Base-by-base conservation (phyloP, 2,888 invertebrate species). In the Heterodera filipjevi region DNA sequence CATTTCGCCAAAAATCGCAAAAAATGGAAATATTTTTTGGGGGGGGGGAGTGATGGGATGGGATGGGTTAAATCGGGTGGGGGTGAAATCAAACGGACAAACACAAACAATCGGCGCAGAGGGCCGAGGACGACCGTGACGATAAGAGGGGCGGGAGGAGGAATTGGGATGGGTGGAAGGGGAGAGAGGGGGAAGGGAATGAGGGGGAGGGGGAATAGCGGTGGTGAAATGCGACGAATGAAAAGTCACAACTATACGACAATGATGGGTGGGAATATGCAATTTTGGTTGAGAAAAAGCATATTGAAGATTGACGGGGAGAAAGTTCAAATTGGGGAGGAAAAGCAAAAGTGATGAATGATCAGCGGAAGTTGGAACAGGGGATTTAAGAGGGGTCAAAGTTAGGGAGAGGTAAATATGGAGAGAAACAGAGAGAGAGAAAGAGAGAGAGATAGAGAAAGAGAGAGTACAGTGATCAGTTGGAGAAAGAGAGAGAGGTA, bases 91-190 rank as follows among this genome's bases (percentile, higher is more conserved):
- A 27, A 59, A 59, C 59, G 59, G 59, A 59, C 59, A 59, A 59
- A 59, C 27, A 59, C 59, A 59, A 59, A 59, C 59, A 59, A 59
- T 59, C 27, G 59, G 49, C 27, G 59, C 16, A 49, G 49, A 49
- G 49, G 16, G 49, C 49, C 19, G 49, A 49, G 59, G 59, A 59
- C 59, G 59, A 59, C 59, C 59, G 59, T 22, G 59, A 59, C 59
- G 59, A 59, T 59, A 59, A 59, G 59, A 59, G 59, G 8, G n/a
- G 59, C 5, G 27, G 27, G 27, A 0, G 22, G 3, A 27, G 27
- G 10, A 27, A n/a, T n/a, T 3, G n/a, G 59, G 8, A 27, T 8
- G n/a, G 59, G 59, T n/a, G 59, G 59, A 27, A 10, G 59, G 59
- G 59, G 8, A 27, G 27, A 22, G 27, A 27, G 59, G 59, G 59